These are phyloP conservation scores for Ferdinandea cuprea DNA, from an alignment of 2,888 invertebrate species.

Conservation along the genomic window DNA sequence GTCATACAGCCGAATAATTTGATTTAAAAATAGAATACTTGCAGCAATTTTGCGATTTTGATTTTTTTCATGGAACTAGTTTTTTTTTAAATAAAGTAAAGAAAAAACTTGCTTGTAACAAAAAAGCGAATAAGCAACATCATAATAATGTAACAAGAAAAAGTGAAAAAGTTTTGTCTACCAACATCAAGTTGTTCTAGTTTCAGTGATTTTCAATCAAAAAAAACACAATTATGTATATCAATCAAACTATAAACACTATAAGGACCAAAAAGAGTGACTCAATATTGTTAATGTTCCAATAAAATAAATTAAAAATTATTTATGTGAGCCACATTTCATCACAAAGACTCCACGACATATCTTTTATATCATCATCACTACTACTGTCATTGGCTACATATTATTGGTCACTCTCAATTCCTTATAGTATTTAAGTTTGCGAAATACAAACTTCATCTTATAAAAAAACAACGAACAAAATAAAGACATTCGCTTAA, in stretches of 20 bases:
- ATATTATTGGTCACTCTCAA: not conserved
- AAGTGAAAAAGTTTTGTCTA: constrained; percentile 39
- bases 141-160: constrained; percentile 3
- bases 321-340: too few species aligned
- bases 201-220: constrained; percentile 65
- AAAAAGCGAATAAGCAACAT: constrained; percentile 55
- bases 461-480: constrained; percentile 30
- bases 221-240: not conserved
- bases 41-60: constrained; percentile 73
- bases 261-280: not conserved
- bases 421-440: not conserved
- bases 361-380: not conserved
- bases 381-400: not conserved
- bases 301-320: not conserved
- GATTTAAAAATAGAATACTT: constrained; percentile 21
- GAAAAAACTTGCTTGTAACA: constrained; percentile 23
- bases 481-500: constrained; percentile 58
- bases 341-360: not conserved
- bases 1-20: constrained; percentile 26
- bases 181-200: constrained; percentile 66
- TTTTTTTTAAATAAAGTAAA: constrained; percentile 32
- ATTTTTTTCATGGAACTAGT: constrained; percentile 68
- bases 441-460: constrained; percentile 3
- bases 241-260: constrained; percentile 8
- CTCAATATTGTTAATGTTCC: not conserved